These are phyloP conservation scores for Phrynocephalus versicolor DNA, from an alignment of 2,113 vertebrate genomes.

Conservation along the genomic window DNA sequence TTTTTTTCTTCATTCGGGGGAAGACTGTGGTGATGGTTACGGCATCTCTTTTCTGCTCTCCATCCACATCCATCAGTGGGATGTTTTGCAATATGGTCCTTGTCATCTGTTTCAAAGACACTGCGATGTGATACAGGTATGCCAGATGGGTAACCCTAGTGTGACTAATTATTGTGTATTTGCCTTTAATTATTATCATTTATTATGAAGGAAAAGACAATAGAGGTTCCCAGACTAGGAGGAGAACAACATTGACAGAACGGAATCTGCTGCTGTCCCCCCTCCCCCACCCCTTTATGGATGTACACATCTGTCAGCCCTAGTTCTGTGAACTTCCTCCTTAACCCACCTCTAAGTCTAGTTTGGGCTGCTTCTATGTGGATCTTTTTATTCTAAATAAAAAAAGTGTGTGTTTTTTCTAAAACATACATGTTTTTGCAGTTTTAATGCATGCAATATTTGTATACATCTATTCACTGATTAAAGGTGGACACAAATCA, in stretches of 20 bases:
- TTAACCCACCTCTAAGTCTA: not conserved
- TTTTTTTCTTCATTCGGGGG: not conserved
- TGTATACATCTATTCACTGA: no score
- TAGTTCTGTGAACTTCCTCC: not conserved
- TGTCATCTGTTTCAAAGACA: constrained; percentile 84
- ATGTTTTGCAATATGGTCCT: constrained; percentile 81
- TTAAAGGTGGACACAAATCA: no score
- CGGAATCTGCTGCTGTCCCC: constrained; percentile 54
- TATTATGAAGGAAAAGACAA: constrained; percentile 87
- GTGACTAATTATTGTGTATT: constrained; percentile 94
- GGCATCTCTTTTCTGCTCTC: constrained; percentile 69
- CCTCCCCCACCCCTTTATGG: not conserved
- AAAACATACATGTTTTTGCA: no score
- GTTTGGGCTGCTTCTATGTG: not conserved
- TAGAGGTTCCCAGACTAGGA: constrained; percentile 78
- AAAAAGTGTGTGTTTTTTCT: no score
- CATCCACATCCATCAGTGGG: constrained; percentile 77
- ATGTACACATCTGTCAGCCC: not conserved
- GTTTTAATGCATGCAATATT: no score
- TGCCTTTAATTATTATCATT: constrained; percentile 93
- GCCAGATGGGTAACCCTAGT: constrained; percentile 91
- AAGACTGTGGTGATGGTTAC: constrained; percentile 48
- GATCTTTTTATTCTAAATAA: no score
- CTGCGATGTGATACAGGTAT: constrained; percentile 81
- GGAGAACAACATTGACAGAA: constrained; percentile 68